These are phyloP conservation scores for Cinara cedri DNA, from an alignment of 2,888 invertebrate species.

Conservation along the genomic window DNA sequence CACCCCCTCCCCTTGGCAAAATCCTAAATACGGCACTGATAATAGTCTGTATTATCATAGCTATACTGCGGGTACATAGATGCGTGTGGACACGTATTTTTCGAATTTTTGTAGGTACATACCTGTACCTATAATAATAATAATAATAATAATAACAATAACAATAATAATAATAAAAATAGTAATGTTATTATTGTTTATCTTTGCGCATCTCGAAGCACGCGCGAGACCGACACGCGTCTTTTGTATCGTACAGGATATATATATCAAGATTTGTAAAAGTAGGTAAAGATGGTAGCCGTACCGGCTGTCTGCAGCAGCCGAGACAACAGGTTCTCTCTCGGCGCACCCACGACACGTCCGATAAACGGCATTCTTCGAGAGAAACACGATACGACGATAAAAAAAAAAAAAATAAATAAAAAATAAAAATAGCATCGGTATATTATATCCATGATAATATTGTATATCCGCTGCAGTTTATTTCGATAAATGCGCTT, in stretches of 20 bases:
- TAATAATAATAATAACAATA: neutral
- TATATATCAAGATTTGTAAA: constrained; percentile 36
- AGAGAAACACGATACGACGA: constrained; percentile 38
- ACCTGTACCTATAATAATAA: neutral
- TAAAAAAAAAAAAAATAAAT: neutral
- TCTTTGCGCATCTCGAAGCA: constrained; percentile 7
- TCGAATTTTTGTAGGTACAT: too few species aligned
- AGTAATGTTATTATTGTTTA: neutral
- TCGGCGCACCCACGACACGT: constrained; percentile 52
- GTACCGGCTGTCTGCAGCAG: neutral
- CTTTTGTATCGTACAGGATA: neutral
- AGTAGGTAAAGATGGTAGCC: constrained; percentile 42
- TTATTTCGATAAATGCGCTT: constrained; percentile 39
- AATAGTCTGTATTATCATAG: too few species aligned
- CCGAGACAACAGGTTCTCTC: constrained; percentile 53
- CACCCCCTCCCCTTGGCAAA: too few species aligned
- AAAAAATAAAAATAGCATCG: neutral
- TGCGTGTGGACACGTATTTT: too few species aligned
- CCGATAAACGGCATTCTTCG: constrained; percentile 52
- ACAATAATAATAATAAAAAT: neutral
- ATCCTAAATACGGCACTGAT: too few species aligned
- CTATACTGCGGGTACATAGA: too few species aligned
- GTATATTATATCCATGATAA: neutral
- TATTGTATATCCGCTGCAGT: constrained; percentile 5
- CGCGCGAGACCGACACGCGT: neutral